phyloP scores from a whole-genome alignment of 2,113 vertebrate genomes.

The Paradoxurus hermaphroditus region DNA sequence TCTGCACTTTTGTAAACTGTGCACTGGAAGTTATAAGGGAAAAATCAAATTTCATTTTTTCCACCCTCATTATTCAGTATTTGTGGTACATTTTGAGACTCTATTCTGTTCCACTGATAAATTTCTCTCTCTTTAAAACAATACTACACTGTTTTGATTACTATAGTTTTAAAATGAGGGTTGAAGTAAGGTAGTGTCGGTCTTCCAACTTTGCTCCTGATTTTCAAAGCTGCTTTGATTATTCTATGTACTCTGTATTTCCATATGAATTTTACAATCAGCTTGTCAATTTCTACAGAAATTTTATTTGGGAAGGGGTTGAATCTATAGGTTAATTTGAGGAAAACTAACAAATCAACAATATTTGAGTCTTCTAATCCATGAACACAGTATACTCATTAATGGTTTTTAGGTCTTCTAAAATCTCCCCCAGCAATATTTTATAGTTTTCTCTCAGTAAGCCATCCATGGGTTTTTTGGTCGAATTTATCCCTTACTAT shows the following conservation, averaged over 20 bases:
- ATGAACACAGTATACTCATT: neutral
- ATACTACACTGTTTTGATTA: neutral
- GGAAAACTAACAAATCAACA: neutral
- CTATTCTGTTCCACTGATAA: neutral
- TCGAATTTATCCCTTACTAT: neutral
- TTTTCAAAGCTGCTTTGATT: neutral
- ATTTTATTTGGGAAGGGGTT: neutral
- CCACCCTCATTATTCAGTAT: neutral
- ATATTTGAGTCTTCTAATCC: neutral
- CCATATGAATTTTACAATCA: neutral
- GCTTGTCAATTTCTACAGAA: neutral
- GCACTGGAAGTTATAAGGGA: neutral
- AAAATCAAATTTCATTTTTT: neutral
- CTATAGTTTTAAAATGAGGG: neutral
- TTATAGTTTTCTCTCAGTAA: neutral
- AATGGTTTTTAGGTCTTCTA: neutral
- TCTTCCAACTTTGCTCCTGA: neutral
- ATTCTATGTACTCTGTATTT: neutral
- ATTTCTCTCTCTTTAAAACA: neutral
- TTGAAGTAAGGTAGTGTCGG: neutral
- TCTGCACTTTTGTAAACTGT: neutral
- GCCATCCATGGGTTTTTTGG: neutral
- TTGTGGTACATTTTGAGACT: neutral
- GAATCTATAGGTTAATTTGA: neutral
- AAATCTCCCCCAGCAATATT: neutral